Conservation (phyloP, 2,888 invertebrate genomes). For the Yponomeuta sedellus region DNA sequence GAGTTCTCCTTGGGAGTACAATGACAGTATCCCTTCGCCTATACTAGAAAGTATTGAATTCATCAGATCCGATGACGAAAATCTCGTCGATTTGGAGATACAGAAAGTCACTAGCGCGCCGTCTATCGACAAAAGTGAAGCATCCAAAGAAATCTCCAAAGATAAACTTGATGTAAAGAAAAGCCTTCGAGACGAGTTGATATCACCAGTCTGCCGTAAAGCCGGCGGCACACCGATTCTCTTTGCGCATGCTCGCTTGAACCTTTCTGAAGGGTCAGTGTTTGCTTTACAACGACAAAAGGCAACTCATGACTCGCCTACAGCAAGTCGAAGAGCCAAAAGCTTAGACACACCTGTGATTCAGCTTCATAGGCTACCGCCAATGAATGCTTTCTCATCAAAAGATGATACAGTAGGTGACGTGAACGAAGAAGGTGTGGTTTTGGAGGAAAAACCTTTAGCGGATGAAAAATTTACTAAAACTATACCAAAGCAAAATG, state of each 20-base stretch:
- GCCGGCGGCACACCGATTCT: slow-evolving; percentile 86
- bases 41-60: slow-evolving; percentile 79
- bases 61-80: slow-evolving; percentile 77
- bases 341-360: slow-evolving; percentile 91
- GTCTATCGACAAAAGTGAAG: slow-evolving; percentile 52
- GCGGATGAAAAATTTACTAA: slow-evolving; percentile 46
- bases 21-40: slow-evolving; percentile 79
- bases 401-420: slow-evolving; percentile 92
- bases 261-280: slow-evolving; percentile 90
- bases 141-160: slow-evolving; percentile 42
- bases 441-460: slow-evolving; percentile 78
- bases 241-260: slow-evolving; percentile 87
- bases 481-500: slow-evolving; percentile 7
- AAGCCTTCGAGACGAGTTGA: slow-evolving; percentile 80
- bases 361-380: slow-evolving; percentile 85
- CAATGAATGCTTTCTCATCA: slow-evolving; percentile 90
- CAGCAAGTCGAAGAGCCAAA: slow-evolving; percentile 85
- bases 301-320: slow-evolving; percentile 84
- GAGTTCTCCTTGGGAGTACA: slow-evolving; percentile 78
- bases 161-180: slow-evolving; percentile 60
- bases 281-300: slow-evolving; percentile 86
- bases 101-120: slow-evolving; percentile 71
- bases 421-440: slow-evolving; percentile 80
- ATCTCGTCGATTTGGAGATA: slow-evolving; percentile 71
- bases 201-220: slow-evolving; percentile 82